A percentile compares a stretch with the other conserved stretches of the same genome.
phyloP scores from a whole-genome alignment of 2,888 invertebrate species.

The Spodoptera picta region DNA sequence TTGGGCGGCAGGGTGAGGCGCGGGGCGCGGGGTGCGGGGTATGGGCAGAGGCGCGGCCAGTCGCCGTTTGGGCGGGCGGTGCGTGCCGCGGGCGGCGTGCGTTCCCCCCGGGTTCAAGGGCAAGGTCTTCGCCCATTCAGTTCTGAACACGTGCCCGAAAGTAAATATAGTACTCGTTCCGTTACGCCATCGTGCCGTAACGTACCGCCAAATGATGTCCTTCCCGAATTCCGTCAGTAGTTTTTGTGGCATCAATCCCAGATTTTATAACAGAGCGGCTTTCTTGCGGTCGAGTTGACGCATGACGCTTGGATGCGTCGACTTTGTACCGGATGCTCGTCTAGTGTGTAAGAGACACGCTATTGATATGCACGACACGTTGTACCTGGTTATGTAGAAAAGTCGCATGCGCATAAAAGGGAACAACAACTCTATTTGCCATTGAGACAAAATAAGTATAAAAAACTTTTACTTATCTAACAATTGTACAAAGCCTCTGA shows the following conservation, averaged over 20 bases:
- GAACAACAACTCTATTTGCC: conserved; percentile 12
- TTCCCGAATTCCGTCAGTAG: conserved; percentile 44
- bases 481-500: too few relatives aligned
- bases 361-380: conserved; percentile 48
- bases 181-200: conserved; percentile 77
- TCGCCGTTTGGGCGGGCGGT: conserved; percentile 80
- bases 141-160: conserved; percentile 85
- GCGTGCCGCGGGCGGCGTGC: conserved; percentile 79
- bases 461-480: too few relatives aligned
- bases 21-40: conserved; percentile 47
- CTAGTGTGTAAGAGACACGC: conserved; percentile 35
- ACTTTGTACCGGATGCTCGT: conserved; percentile 46
- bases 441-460: too few relatives aligned
- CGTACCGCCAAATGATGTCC: conserved; percentile 57
- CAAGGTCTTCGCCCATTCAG: conserved; percentile 86
- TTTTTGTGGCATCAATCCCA: conserved; percentile 11
- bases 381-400: conserved; percentile 34
- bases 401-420: conserved; percentile 25
- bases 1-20: conserved; percentile 59
- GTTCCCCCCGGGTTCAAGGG: conserved; percentile 85
- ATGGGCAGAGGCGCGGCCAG: conserved; percentile 71
- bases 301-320: conserved; percentile 16
- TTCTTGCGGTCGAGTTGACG: conserved; percentile 19
- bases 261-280: conserved; percentile 17
- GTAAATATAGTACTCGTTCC: conserved; percentile 85